Percentiles rank a stretch among this genome's conserved stretches.
These are phyloP conservation scores for Oconnorella tubifera DNA, from an alignment of 2,888 invertebrate genomes.

Conservation along the genomic window DNA sequence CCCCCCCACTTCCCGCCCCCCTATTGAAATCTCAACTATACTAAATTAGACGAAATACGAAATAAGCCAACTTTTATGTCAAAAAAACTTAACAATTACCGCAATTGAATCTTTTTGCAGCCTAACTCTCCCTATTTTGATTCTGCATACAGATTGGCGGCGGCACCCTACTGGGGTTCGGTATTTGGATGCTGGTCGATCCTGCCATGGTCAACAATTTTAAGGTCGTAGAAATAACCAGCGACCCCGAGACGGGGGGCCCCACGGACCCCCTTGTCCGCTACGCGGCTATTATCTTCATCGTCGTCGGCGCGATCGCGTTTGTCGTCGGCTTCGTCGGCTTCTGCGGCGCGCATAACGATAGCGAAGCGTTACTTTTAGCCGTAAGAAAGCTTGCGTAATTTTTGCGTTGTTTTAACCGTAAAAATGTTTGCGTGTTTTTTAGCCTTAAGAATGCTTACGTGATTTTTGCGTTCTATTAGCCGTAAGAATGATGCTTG, in stretches of 20 bases:
- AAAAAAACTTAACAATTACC: too few relatives aligned
- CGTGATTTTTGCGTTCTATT: too few relatives aligned
- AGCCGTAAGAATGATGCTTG: too few relatives aligned
- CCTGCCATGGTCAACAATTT: conserved; percentile 3
- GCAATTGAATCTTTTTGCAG: too few relatives aligned
- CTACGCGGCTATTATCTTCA: conserved; percentile 6
- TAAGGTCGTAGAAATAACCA: not conserved
- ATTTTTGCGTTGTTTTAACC: too few relatives aligned
- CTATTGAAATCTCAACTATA: too few relatives aligned
- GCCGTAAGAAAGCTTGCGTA: not conserved
- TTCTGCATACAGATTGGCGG: conserved; percentile 6
- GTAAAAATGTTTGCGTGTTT: too few relatives aligned
- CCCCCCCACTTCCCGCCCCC: too few relatives aligned
- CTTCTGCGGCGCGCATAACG: conserved; percentile 7
- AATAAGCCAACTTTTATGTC: too few relatives aligned
- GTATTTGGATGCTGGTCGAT: conserved; percentile 5
- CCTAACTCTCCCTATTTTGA: too few relatives aligned
- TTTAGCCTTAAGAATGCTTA: too few relatives aligned
- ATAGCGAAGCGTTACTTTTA: not conserved
- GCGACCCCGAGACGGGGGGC: not conserved
- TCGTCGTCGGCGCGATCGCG: conserved; percentile 1
- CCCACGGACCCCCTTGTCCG: conserved; percentile 1
- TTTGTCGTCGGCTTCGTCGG: not conserved
- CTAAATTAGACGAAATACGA: too few relatives aligned
- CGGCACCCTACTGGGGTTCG: conserved; percentile 1